These are phyloP conservation scores for Neostethus bicornis DNA, from an alignment of 2,797 vertebrate species.

Conservation along the genomic window DNA sequence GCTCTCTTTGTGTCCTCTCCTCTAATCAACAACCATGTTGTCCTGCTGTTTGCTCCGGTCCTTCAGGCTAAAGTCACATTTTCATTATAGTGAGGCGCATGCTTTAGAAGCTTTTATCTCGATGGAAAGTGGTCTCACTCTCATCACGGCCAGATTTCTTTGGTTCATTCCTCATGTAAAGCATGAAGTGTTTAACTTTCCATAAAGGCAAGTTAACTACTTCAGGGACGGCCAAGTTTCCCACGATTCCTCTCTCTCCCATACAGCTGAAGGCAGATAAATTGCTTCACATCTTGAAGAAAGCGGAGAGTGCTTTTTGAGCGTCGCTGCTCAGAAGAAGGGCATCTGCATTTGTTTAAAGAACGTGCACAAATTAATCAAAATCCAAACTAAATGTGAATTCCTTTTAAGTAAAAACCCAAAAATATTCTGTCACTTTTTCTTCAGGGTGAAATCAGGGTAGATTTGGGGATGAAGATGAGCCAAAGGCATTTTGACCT, in stretches of 20 bases:
- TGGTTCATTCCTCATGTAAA: constrained; percentile 22
- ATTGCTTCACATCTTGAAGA: constrained; percentile 22
- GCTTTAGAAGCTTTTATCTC: constrained; percentile 60
- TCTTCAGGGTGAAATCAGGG: not conserved
- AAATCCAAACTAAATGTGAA: no score
- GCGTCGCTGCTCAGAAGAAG: not conserved
- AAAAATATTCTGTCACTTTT: no score
- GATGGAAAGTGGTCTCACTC: constrained; percentile 50
- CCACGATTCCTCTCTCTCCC: constrained; percentile 50
- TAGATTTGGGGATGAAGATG: not conserved
- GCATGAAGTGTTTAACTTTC: constrained; percentile 64
- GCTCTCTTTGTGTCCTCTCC: constrained; percentile 53
- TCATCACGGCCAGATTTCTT: constrained; percentile 55
- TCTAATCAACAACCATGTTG: constrained; percentile 70
- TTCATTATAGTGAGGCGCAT: constrained; percentile 57
- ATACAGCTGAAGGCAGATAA: constrained; percentile 22
- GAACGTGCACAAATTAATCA: constrained; percentile 19
- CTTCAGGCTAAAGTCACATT: constrained; percentile 73
- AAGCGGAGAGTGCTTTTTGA: constrained; percentile 22
- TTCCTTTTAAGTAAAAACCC: no score
- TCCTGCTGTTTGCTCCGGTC: constrained; percentile 30
- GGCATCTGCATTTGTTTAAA: constrained; percentile 16
- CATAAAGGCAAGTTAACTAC: constrained; percentile 60
- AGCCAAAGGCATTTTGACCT: not conserved
- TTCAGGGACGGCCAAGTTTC: constrained; percentile 49